Conservation (phyloP, 2,888 invertebrate genomes). For the Metalampra italica region DNA sequence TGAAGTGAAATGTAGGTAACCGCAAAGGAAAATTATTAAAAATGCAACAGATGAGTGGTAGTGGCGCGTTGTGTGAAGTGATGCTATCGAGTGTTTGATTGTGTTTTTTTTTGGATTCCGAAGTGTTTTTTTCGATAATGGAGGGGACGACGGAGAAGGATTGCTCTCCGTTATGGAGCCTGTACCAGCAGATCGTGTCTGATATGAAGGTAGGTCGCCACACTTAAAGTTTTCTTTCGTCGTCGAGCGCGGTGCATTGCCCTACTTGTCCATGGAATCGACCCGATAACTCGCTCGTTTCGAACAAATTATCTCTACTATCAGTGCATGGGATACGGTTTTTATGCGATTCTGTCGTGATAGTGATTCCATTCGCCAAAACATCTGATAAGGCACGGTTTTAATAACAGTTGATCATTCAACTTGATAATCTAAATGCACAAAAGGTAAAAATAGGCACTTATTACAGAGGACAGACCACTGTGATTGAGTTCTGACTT, state of each 20-base stretch:
- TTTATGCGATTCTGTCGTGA: slow-evolving; percentile 2
- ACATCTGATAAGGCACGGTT: too few relatives aligned
- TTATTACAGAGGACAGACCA: too few relatives aligned
- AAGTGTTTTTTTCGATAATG: slow-evolving; percentile 75
- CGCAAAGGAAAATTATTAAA: slow-evolving; percentile 27
- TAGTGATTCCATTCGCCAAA: background rate
- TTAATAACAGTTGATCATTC: too few relatives aligned
- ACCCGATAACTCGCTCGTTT: slow-evolving; percentile 43
- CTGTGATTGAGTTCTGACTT: too few relatives aligned
- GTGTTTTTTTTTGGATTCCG: slow-evolving; percentile 38
- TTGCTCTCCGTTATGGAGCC: slow-evolving; percentile 93
- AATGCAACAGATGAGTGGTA: slow-evolving; percentile 64
- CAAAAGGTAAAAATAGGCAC: too few relatives aligned
- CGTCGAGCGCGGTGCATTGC: slow-evolving; percentile 27
- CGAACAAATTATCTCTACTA: slow-evolving; percentile 40
- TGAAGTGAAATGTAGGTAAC: slow-evolving; percentile 65
- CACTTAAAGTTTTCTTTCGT: slow-evolving; percentile 13
- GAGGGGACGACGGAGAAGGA: slow-evolving; percentile 87
- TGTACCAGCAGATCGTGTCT: slow-evolving; percentile 96
- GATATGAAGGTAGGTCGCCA: slow-evolving; percentile 94
- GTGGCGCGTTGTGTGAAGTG: slow-evolving; percentile 52
- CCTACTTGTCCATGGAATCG: slow-evolving; percentile 40
- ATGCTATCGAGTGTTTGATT: slow-evolving; percentile 42
- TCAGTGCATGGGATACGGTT: slow-evolving; percentile 15
- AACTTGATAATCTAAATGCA: too few relatives aligned